Evolutionary conservation across 2,888 invertebrate genomes (phyloP).

Genomic region (Siphlonurus alternatus): DNA sequence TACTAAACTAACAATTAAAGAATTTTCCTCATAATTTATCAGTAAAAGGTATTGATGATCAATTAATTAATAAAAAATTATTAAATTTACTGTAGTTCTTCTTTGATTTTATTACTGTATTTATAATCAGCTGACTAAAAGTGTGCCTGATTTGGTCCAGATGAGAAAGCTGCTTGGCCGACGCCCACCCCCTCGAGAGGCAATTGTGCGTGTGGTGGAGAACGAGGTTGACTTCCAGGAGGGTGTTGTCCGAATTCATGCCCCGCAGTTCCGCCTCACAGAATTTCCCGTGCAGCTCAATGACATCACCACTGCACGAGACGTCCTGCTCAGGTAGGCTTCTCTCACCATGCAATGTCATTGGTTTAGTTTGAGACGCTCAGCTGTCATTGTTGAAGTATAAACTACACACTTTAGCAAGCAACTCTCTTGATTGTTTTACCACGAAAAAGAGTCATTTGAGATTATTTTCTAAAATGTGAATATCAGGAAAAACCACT

Average conservation of each 20-base stretch:
- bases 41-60: neutral
- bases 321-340: slow-evolving; percentile 28
- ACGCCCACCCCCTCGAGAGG: slow-evolving; percentile 15
- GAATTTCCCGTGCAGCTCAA: slow-evolving; percentile 26
- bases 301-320: slow-evolving; percentile 28
- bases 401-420: neutral
- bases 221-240: slow-evolving; percentile 22
- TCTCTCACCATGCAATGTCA: neutral
- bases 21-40: too few relatives aligned
- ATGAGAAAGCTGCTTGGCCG: slow-evolving; percentile 21
- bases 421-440: neutral
- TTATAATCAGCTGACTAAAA: too few relatives aligned
- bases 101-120: too few relatives aligned
- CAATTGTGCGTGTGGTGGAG: slow-evolving; percentile 21
- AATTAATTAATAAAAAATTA: neutral
- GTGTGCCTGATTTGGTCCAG: slow-evolving; percentile 13
- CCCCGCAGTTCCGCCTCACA: slow-evolving; percentile 23
- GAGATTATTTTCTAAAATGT: too few relatives aligned
- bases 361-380: neutral
- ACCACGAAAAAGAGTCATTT: neutral
- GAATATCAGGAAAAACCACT: too few relatives aligned
- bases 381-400: neutral
- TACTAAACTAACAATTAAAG: too few relatives aligned
- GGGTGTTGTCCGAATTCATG: slow-evolving; percentile 21
- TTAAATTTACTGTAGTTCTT: neutral